Conservation (phyloP, 2,888 invertebrate species). For the Osedax fenrisi region DNA sequence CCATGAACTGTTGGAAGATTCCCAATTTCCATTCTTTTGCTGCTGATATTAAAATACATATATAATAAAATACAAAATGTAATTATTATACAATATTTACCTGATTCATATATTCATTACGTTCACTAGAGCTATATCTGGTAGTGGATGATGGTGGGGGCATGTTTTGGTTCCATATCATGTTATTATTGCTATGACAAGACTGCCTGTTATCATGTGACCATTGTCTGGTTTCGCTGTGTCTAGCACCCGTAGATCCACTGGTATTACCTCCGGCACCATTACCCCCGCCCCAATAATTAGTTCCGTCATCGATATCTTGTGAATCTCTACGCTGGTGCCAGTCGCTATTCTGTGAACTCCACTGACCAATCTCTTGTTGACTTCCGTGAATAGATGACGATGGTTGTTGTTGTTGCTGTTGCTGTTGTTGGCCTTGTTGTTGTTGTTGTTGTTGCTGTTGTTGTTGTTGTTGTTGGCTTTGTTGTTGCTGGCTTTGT, state of each 20-base stretch:
- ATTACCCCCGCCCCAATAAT: conserved; percentile 16
- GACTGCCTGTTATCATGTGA: not conserved
- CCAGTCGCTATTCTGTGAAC: not conserved
- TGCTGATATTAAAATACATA: not conserved
- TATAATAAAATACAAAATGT: not conserved
- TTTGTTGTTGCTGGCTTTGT: not conserved
- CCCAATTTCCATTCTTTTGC: not conserved
- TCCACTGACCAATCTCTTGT: conserved; percentile 29
- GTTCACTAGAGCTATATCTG: not conserved
- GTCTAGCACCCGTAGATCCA: no score
- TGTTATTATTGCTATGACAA: not conserved
- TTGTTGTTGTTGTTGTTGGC: conserved; percentile 47
- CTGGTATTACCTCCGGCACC: not conserved
- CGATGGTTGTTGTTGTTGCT: conserved; percentile 24
- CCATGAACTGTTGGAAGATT: not conserved
- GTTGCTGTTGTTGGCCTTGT: conserved; percentile 13
- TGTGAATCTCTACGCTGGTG: not conserved
- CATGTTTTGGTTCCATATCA: not conserved
- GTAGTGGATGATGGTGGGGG: not conserved
- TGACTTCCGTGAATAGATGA: not conserved
- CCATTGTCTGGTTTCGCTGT: not conserved
- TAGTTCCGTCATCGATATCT: conserved; percentile 11
- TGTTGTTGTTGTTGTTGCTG: not conserved
- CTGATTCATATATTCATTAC: not conserved
- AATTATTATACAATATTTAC: not conserved